Percentiles rank a stretch among this genome's conserved stretches.
phyloP scores from a whole-genome alignment of 2,113 vertebrate genomes.

The Ophthalmolycus amberensis region DNA sequence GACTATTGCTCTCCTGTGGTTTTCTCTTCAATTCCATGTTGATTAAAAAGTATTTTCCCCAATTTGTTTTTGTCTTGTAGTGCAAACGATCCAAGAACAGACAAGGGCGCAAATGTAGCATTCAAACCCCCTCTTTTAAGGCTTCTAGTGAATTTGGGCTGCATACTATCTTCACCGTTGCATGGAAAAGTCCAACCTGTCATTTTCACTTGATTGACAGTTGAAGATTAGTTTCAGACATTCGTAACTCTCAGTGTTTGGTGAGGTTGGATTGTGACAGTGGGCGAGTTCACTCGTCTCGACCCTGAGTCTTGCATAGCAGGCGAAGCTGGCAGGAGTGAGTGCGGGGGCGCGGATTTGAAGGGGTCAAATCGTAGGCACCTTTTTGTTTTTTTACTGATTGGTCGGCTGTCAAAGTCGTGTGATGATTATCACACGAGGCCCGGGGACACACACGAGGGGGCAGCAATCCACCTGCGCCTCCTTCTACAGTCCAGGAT shows the following conservation, averaged over 20 bases:
- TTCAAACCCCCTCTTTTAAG: slow-evolving; percentile 76
- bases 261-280: slow-evolving; percentile 63
- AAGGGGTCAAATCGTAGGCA: slow-evolving; percentile 77
- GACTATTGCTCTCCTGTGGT: slow-evolving; percentile 64
- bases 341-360: slow-evolving; percentile 1
- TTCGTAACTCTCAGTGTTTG: slow-evolving; percentile 75
- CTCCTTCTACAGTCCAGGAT: slow-evolving; percentile 60
- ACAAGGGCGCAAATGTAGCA: slow-evolving; percentile 75
- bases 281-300: slow-evolving; percentile 63
- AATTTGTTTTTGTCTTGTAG: slow-evolving; percentile 55
- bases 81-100: slow-evolving; percentile 82
- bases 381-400: slow-evolving; percentile 74
- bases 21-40: slow-evolving; percentile 61
- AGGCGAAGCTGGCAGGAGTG: slow-evolving; percentile 79
- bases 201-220: slow-evolving; percentile 74
- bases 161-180: slow-evolving; percentile 80
- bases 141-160: slow-evolving; percentile 84
- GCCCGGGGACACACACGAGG: slow-evolving; percentile 61
- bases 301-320: slow-evolving; percentile 84
- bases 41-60: slow-evolving; percentile 59
- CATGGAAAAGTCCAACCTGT: slow-evolving; percentile 62
- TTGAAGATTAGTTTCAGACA: slow-evolving; percentile 74
- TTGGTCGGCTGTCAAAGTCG: slow-evolving; percentile 81
- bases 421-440: slow-evolving; percentile 80
- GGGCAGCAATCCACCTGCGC: slow-evolving; percentile 43